Evolutionary conservation across 2,888 invertebrate genomes (phyloP), one percentile per base, ranked within the genome.

Genomic region (Penaeus monodon): DNA sequence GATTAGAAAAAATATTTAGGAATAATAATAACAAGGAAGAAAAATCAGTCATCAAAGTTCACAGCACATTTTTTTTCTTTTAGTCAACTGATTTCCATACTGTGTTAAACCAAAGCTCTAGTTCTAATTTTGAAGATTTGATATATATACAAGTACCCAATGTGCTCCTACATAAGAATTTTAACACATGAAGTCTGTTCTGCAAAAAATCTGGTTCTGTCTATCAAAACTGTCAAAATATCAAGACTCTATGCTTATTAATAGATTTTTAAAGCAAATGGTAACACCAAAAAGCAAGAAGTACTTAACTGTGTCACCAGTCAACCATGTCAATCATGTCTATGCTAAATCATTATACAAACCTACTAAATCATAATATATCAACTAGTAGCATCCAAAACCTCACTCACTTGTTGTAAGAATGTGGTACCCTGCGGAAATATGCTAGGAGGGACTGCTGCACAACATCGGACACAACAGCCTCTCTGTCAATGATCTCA

Each of bases 401-500:
- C 78, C 29, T 33, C 33, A 86, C 91, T 91, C 92, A 95, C 94
- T 94, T 95, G 92, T 95, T 95, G 91, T 95, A 95, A 88, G 94
- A 93, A 27, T 94, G 94, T 12, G 94, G 94, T 0, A 95, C 94
- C 33, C 81, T 86, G 33, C 88, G 77, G 81, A 84, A 89, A 80
- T 88, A 89, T 81, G 95, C 94, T 83, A 95, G 92, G n/a, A 97
- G 93, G 0, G 97, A 96, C 91, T 96, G 94, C 65, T 93, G 92
- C 44, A 96, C 95, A 38, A 96, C 94, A 91, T 95, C 95, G 0
- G 96, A 95, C 22, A 97, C 94, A 86, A 95, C 96, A 91, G 96
- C 96, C 92, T 97, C 97, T 90, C 95, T 94, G 91, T 96, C 95
- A 88, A 98, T 96, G 81, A 96, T 94, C 91, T 97, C 96, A 92